Conservation (phyloP, 1,140 invertebrate species). For the Drosophila pruinosa region DNA sequence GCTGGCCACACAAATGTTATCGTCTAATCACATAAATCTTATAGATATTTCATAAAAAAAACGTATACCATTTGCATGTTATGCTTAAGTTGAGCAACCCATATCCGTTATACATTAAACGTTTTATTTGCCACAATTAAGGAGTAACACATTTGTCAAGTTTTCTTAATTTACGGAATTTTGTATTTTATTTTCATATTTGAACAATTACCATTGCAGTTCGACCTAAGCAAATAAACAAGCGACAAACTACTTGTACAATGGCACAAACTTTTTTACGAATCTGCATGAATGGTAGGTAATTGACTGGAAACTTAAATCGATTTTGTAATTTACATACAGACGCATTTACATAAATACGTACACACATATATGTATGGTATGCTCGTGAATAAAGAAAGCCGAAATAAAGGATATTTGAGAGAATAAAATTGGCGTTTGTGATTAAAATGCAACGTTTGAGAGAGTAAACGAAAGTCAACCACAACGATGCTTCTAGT, state of each 20-base stretch:
- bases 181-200: neutral
- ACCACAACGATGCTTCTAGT: neutral
- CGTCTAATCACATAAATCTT: too few species aligned
- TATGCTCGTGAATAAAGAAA: neutral
- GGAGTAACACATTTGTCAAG: neutral
- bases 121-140: conserved; percentile 3
- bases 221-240: neutral
- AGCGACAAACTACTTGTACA: conserved; percentile 6
- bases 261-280: conserved; percentile 31
- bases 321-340: conserved; percentile 57
- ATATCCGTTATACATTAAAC: neutral
- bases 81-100: neutral
- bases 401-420: conserved; percentile 3
- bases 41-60: neutral
- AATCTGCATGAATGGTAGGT: conserved; percentile 40
- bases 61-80: too few species aligned
- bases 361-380: neutral
- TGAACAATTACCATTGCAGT: neutral
- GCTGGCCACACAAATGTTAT: too few species aligned
- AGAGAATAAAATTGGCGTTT: conserved; percentile 1
- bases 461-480: neutral
- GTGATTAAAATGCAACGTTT: neutral
- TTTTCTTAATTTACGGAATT: neutral
- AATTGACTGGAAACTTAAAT: conserved; percentile 74
- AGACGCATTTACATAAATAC: neutral